Conservation (phyloP, 2,888 invertebrate genomes). For the Chrysotoxum bicinctum region DNA sequence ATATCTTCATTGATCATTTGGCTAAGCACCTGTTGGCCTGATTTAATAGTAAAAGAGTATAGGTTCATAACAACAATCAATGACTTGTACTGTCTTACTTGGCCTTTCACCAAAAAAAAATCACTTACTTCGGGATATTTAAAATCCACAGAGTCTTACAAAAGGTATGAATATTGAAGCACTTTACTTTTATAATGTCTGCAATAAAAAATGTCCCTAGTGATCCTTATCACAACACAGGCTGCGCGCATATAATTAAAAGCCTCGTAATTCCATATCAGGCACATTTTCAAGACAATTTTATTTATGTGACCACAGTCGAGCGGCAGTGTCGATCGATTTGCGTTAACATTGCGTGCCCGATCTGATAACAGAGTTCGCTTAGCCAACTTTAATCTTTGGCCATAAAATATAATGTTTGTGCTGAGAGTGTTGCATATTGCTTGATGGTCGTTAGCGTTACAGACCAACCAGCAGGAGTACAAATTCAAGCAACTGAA, state of each 20-base stretch:
- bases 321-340: constrained; percentile 63
- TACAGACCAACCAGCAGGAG: constrained; percentile 14
- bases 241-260: constrained; percentile 54
- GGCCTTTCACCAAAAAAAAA: constrained; percentile 1
- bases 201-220: constrained; percentile 41
- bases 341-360: constrained; percentile 72
- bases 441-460: neutral
- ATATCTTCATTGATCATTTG: neutral
- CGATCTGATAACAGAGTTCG: constrained; percentile 66
- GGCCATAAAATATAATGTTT: constrained; percentile 59
- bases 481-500: constrained; percentile 23
- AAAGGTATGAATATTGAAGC: neutral
- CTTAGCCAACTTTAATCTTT: constrained; percentile 55
- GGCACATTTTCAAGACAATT: constrained; percentile 57
- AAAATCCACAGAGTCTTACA: neutral
- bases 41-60: neutral
- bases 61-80: neutral
- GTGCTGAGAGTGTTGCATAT: constrained; percentile 15
- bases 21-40: neutral
- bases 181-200: constrained; percentile 12
- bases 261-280: constrained; percentile 63
- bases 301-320: constrained; percentile 56
- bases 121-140: neutral
- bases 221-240: constrained; percentile 47
- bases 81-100: neutral